Base-by-base conservation (phyloP, 2,797 vertebrate species). In the Labeo calbasu region DNA sequence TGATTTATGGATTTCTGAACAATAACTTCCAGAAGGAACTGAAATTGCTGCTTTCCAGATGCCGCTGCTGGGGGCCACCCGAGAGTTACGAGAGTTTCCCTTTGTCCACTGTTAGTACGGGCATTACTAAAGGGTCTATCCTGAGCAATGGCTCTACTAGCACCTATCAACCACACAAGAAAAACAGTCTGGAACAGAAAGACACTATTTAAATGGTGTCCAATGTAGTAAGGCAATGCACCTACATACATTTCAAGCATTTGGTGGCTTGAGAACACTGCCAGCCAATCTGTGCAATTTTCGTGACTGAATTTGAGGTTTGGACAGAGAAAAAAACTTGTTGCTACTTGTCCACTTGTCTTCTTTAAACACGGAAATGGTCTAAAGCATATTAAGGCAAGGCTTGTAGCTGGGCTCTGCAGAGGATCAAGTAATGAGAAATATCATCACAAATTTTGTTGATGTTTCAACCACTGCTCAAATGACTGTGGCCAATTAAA, bases 1-100 rank as follows among this genome's bases (percentile, higher is more conserved):
- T 97, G 89, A 95, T 96, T 89, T 96, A 97, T 1, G 96, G 96
- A 32, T 96, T 96, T 91, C 95, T 96, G 86, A 96, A 96, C 92
- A 96, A 91, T 92, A 96, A 96, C 86, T 96, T 96, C 92, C 95
- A 96, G 89, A 96, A 95, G 83, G 96, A 96, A 88, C 93, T 96
- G 32, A 95, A 95, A 89, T 89, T 93, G 14, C 92, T 95, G 5
- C 85, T 96, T 51, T 79, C 94, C 78, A 94, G 94, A 59, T 96
- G 96, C 78, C 94, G 94, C 84, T 96, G 96, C 86, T 94, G 93
- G 89, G 93, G 88, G 13, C 89, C 91, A 15, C 87, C 89, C 0
- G 95, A 96, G 91, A 83, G 92, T 43, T 96, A 96, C 0, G 96
- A 97, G 89, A 96, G 90, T 8, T 95, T 97, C n/a, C 96, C 96